Conservation (phyloP, 2,113 vertebrate species). For the Salvelinus fontinalis region DNA sequence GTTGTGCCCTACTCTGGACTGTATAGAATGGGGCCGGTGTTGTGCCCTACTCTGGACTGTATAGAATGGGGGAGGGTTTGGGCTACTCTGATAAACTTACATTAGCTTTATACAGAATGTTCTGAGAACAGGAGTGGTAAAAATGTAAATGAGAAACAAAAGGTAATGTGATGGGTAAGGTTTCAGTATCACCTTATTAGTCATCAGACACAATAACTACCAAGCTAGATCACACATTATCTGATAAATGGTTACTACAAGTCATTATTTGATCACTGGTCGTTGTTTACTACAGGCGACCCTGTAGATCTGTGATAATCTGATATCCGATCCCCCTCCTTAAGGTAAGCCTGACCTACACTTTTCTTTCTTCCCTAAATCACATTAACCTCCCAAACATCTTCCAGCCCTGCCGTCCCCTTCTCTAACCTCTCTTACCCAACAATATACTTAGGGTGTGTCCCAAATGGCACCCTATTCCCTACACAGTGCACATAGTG, state of each 20-base stretch:
- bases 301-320: not conserved
- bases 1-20: too few species aligned
- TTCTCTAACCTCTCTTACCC: slow-evolving; percentile 2
- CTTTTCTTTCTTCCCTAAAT: slow-evolving; percentile 1
- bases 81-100: too few species aligned
- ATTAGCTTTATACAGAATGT: too few species aligned
- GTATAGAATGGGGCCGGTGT: too few species aligned
- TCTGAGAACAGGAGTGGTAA: too few species aligned
- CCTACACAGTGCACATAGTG: too few species aligned
- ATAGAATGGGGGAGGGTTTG: too few species aligned
- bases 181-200: not conserved
- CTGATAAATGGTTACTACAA: not conserved
- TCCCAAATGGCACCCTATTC: not conserved
- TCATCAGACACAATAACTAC: not conserved
- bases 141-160: too few species aligned
- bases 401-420: not conserved
- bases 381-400: slow-evolving; percentile 8
- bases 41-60: too few species aligned
- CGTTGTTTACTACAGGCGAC: not conserved
- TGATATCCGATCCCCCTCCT: not conserved
- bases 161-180: too few species aligned
- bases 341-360: not conserved
- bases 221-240: not conserved
- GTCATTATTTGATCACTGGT: not conserved
- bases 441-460: not conserved